phyloP scores from a whole-genome alignment of 2,113 vertebrate species.

The Saccopteryx bilineata region DNA sequence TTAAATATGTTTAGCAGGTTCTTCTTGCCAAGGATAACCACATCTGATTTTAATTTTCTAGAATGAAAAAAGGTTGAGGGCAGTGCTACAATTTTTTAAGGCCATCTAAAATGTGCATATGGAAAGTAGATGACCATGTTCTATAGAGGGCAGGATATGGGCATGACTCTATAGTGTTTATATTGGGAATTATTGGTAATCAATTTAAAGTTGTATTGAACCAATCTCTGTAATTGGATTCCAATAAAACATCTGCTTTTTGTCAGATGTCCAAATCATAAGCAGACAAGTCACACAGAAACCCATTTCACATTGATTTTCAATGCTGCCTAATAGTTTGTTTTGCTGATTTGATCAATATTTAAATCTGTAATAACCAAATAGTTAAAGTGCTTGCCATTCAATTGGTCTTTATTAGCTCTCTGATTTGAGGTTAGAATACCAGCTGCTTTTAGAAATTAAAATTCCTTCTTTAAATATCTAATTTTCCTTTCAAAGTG shows the following conservation, averaged over 20 bases:
- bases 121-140: neutral
- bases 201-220: constrained; percentile 54
- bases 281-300: neutral
- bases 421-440: neutral
- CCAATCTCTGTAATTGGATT: constrained; percentile 69
- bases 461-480: constrained; percentile 27
- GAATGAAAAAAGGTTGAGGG: neutral
- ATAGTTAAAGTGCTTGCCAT: constrained; percentile 34
- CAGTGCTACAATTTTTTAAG: neutral
- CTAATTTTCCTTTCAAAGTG: neutral
- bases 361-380: constrained; percentile 57
- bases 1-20: neutral
- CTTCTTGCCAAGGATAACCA: constrained; percentile 34
- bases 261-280: constrained; percentile 18
- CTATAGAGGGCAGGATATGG: neutral
- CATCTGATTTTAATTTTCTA: neutral
- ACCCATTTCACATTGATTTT: constrained; percentile 60
- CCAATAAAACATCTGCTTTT: constrained; percentile 66
- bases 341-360: constrained; percentile 73
- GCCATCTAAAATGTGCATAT: neutral
- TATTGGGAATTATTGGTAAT: constrained; percentile 44
- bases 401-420: constrained; percentile 49
- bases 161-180: neutral
- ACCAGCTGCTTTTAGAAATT: constrained; percentile 42
- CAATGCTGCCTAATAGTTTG: constrained; percentile 62